A percentile compares a stretch with the other conserved stretches of the same genome.
Conservation (phyloP, 2,888 invertebrate genomes). For the Choristoneura rosaceana region DNA sequence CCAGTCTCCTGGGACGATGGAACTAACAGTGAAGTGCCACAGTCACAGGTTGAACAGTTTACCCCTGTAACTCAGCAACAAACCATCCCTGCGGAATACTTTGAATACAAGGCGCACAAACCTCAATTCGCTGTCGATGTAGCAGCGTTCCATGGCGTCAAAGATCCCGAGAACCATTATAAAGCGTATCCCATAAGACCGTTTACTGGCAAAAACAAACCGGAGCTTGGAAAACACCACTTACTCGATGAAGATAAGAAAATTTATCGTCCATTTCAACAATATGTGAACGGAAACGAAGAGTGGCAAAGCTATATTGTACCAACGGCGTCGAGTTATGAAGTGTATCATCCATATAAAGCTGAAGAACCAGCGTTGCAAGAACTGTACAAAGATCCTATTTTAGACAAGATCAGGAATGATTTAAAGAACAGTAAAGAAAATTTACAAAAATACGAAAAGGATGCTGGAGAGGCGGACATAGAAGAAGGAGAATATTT, state of each 20-base stretch:
- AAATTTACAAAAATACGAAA: constrained; percentile 69
- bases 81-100: constrained; percentile 67
- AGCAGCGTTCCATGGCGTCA: constrained; percentile 73
- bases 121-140: constrained; percentile 74
- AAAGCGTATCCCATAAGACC: constrained; percentile 69
- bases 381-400: constrained; percentile 71
- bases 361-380: constrained; percentile 71
- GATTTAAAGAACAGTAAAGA: constrained; percentile 66
- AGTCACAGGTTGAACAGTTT: constrained; percentile 52
- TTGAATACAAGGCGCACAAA: constrained; percentile 73
- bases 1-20: constrained; percentile 68
- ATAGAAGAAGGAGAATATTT: constrained; percentile 70
- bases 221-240: constrained; percentile 68
- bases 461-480: constrained; percentile 66
- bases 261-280: constrained; percentile 63
- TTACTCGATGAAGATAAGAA: constrained; percentile 59
- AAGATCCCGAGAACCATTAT: constrained; percentile 68
- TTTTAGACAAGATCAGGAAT: constrained; percentile 66
- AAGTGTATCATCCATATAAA: constrained; percentile 78
- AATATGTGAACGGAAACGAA: constrained; percentile 59
- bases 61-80: constrained; percentile 47
- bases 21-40: constrained; percentile 67
- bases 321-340: constrained; percentile 67
- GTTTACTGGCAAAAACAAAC: constrained; percentile 60
- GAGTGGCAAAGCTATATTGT: constrained; percentile 50